Evolutionary conservation across 2,113 vertebrate genomes (phyloP).

Genomic region (Plecotus auritus): DNA sequence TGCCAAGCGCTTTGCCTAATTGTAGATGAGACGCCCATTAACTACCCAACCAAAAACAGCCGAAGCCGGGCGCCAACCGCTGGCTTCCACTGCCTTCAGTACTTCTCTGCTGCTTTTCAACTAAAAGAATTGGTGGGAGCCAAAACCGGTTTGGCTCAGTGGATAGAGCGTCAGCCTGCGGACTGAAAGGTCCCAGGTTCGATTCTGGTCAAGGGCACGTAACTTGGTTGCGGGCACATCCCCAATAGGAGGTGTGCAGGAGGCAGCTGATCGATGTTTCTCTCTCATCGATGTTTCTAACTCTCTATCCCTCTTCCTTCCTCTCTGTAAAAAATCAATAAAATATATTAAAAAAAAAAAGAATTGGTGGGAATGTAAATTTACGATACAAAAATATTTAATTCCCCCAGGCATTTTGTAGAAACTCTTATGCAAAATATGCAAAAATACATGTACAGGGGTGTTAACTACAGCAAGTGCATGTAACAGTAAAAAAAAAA

Average conservation of each 20-base stretch:
- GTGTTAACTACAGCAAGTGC: not conserved
- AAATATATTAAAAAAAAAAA: too few relatives aligned
- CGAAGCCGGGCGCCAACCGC: rapidly evolving
- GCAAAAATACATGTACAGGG: too few relatives aligned
- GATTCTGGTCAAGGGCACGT: too few relatives aligned
- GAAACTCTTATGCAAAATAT: not conserved
- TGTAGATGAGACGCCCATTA: not conserved
- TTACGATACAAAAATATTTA: not conserved
- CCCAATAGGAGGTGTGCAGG: too few relatives aligned
- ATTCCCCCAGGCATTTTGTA: not conserved
- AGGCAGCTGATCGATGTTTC: too few relatives aligned
- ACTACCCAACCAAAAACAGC: rapidly evolving
- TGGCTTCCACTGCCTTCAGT: rapidly evolving
- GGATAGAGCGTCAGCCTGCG: too few relatives aligned
- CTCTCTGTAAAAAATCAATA: too few relatives aligned
- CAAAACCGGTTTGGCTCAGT: too few relatives aligned
- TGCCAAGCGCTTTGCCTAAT: not conserved
- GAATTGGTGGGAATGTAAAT: not conserved
- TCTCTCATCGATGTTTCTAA: too few relatives aligned
- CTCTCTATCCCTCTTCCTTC: too few relatives aligned
- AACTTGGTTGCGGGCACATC: too few relatives aligned
- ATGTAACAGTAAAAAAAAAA: not conserved
- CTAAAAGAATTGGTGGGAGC: not conserved
- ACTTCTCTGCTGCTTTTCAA: not conserved
- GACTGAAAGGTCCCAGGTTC: too few relatives aligned